Conservation (phyloP, 2,113 vertebrate species). For the Ictidomys tridecemlineatus region DNA sequence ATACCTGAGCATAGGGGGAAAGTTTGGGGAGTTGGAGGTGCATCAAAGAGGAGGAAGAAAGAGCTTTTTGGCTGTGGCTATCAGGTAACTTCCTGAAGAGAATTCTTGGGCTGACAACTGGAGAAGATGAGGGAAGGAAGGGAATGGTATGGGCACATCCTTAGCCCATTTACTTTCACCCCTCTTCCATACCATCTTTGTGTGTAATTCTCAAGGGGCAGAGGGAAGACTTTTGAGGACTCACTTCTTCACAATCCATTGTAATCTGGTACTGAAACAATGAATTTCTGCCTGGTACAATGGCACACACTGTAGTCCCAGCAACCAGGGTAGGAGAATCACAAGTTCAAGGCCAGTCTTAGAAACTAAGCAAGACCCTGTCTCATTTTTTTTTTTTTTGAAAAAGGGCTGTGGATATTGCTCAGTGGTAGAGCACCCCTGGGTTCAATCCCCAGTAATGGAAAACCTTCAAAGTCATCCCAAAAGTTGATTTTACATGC, state of each 20-base stretch:
- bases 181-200: neutral
- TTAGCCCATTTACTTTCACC: neutral
- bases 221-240: neutral
- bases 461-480: neutral
- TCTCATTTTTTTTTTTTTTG: neutral
- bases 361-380: neutral
- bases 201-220: neutral
- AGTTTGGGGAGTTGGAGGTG: neutral
- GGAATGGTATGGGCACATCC: neutral
- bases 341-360: neutral
- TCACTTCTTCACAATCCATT: slow-evolving; percentile 13
- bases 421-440: neutral
- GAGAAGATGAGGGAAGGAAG: neutral
- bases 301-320: neutral
- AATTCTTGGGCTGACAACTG: neutral
- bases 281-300: neutral
- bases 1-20: neutral
- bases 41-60: neutral
- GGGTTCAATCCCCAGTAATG: neutral
- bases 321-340: no score
- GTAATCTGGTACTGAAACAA: slow-evolving; percentile 14
- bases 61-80: neutral
- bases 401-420: neutral
- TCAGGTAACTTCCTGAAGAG: slow-evolving; percentile 25
- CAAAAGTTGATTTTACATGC: neutral